Evolutionary conservation across 1,140 invertebrate species (phyloP).

Genomic region (Galleria mellonella): DNA sequence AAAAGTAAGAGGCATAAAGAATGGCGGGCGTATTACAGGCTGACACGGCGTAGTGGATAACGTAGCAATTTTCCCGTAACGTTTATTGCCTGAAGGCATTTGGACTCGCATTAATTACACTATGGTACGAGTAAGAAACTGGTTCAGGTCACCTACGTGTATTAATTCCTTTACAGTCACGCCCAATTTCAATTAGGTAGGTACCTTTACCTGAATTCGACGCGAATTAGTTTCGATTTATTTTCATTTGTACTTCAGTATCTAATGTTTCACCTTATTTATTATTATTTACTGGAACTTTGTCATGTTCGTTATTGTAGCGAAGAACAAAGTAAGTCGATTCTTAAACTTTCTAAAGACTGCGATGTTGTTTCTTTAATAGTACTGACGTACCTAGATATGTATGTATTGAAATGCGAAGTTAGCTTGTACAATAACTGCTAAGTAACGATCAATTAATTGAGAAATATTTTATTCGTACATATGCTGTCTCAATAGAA

Average conservation of each 20-base stretch:
- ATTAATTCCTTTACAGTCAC: constrained; percentile 23
- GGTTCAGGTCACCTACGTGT: constrained; percentile 1
- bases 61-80: constrained; percentile 1
- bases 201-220: constrained; percentile 30
- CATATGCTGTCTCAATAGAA: no score
- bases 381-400: no score
- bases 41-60: no score
- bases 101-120: constrained; percentile 7
- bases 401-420: no score
- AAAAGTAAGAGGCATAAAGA: no score
- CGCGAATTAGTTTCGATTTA: constrained; percentile 40
- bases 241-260: constrained; percentile 27
- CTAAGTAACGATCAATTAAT: no score
- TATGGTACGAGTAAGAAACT: not conserved
- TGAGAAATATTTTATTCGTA: no score
- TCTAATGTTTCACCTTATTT: constrained; percentile 1
- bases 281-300: not conserved
- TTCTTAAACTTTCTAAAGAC: not conserved
- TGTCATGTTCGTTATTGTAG: no score
- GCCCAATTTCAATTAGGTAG: constrained; percentile 36
- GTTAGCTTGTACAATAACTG: no score
- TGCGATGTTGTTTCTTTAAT: not conserved
- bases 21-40: no score
- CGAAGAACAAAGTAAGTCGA: no score
- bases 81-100: constrained; percentile 5